phyloP scores from a whole-genome alignment of 2,888 invertebrate genomes.

The Lampropteryx suffumata region DNA sequence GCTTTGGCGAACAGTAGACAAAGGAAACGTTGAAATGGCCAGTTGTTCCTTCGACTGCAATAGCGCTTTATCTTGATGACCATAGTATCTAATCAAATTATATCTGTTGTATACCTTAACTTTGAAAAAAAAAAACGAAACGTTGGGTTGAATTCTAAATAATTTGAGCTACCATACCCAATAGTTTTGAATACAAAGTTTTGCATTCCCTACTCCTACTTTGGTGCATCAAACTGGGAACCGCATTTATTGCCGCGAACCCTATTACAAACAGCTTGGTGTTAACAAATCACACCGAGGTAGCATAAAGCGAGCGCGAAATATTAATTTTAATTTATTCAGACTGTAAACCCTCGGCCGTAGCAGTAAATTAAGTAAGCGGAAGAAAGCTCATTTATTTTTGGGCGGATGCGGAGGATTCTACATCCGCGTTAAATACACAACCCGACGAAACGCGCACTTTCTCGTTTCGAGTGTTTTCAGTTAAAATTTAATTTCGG shows the following conservation, averaged over 20 bases:
- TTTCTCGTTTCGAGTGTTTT: conserved; percentile 72
- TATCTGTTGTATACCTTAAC: too few relatives aligned
- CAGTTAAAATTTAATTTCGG: conserved; percentile 77
- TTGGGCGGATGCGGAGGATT: conserved; percentile 79
- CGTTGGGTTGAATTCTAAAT: too few relatives aligned
- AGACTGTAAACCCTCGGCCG: conserved; percentile 63
- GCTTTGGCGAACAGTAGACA: too few relatives aligned
- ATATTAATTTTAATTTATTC: conserved; percentile 80
- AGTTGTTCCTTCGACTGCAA: too few relatives aligned
- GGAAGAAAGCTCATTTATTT: conserved; percentile 82
- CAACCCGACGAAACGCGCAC: conserved; percentile 68
- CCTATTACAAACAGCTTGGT: conserved; percentile 53
- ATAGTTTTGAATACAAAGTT: too few relatives aligned
- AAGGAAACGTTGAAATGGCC: too few relatives aligned
- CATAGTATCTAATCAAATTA: too few relatives aligned
- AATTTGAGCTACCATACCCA: too few relatives aligned
- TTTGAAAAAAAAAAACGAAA: too few relatives aligned
- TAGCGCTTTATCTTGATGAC: too few relatives aligned
- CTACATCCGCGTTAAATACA: conserved; percentile 81
- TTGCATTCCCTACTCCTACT: conserved; percentile 14
- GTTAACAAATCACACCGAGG: conserved; percentile 66
- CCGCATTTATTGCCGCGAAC: conserved; percentile 37
- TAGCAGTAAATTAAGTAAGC: conserved; percentile 79
- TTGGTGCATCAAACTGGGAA: conserved; percentile 37
- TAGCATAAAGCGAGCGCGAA: conserved; percentile 68